A percentile compares a stretch with the other conserved stretches of the same genome.
These are phyloP conservation scores for Tachystola acroxantha DNA, from an alignment of 2,888 invertebrate species.

Conservation along the genomic window DNA sequence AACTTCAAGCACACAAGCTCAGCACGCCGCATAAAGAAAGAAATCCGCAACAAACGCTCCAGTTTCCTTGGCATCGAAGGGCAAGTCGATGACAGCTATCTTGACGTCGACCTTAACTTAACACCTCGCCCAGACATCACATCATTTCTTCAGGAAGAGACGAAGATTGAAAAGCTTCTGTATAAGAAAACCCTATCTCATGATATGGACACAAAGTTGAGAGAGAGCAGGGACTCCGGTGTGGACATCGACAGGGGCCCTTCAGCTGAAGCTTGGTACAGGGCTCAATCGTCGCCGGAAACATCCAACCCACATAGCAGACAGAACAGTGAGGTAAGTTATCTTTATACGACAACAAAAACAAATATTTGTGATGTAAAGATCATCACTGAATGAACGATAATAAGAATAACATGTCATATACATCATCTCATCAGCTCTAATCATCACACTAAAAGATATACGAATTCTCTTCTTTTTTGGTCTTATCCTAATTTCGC, in stretches of 20 bases:
- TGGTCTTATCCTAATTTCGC: no score
- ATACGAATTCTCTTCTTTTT: no score
- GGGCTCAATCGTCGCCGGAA: slow-evolving; percentile 66
- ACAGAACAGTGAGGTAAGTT: slow-evolving; percentile 85
- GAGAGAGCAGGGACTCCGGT: slow-evolving; percentile 88
- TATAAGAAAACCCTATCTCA: slow-evolving; percentile 85
- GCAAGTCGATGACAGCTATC: slow-evolving; percentile 81
- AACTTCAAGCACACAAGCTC: slow-evolving; percentile 87
- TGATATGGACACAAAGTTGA: slow-evolving; percentile 81
- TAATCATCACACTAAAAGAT: no score
- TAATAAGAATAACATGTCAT: no score
- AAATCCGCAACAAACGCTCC: slow-evolving; percentile 88
- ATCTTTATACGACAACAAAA: no score
- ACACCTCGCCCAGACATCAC: slow-evolving; percentile 89
- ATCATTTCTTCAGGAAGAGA: slow-evolving; percentile 87
- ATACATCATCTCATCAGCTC: no score
- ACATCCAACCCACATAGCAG: slow-evolving; percentile 84
- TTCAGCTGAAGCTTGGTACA: slow-evolving; percentile 80
- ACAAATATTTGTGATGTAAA: no score
- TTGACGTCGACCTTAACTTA: slow-evolving; percentile 82
- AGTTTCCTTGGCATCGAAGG: slow-evolving; percentile 92
- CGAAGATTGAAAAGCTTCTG: slow-evolving; percentile 85
- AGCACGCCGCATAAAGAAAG: slow-evolving; percentile 91
- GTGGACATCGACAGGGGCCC: slow-evolving; percentile 82
- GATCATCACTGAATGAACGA: no score